Evolutionary conservation across 1,140 invertebrate species (phyloP).

Genomic region (Pectinophora gossypiella): DNA sequence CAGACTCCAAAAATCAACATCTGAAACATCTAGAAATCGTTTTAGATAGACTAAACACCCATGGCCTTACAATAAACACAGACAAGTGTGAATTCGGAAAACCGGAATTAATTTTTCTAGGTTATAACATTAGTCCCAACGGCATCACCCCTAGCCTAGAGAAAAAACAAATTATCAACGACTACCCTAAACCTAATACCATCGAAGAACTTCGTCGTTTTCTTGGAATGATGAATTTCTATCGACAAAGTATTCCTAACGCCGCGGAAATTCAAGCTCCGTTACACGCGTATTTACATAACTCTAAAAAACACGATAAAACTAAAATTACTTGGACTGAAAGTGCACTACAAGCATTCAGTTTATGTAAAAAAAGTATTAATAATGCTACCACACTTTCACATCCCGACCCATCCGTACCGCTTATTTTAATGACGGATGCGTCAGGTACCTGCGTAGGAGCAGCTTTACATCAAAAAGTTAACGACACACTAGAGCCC

Average conservation of each 20-base stretch:
- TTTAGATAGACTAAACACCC: constrained; percentile 26
- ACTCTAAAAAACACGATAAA: constrained; percentile 12
- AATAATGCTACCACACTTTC: constrained; percentile 19
- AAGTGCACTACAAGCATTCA: constrained; percentile 5
- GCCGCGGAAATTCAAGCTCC: constrained; percentile 7
- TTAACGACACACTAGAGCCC: constrained; percentile 21
- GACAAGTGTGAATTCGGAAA: constrained; percentile 30
- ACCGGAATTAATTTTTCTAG: constrained; percentile 26
- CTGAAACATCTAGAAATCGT: constrained; percentile 22
- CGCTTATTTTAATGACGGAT: constrained; percentile 19
- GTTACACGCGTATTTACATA: constrained; percentile 7
- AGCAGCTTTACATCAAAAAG: constrained; percentile 24
- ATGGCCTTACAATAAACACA: constrained; percentile 34
- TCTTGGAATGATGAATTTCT: constrained; percentile 18
- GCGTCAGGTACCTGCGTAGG: constrained; percentile 33
- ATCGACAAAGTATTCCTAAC: constrained; percentile 9
- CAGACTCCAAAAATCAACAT: constrained; percentile 31
- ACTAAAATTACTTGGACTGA: constrained; percentile 8
- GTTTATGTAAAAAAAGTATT: constrained; percentile 23
- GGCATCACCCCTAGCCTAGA: constrained; percentile 35
- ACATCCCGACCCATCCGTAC: not conserved
- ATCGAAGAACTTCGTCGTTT: constrained; percentile 13
- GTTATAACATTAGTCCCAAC: no score
- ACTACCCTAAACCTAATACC: constrained; percentile 5
- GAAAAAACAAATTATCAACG: constrained; percentile 18